These are phyloP conservation scores for Metopolophium dirhodum DNA, from an alignment of 1,140 invertebrate species.

Conservation along the genomic window DNA sequence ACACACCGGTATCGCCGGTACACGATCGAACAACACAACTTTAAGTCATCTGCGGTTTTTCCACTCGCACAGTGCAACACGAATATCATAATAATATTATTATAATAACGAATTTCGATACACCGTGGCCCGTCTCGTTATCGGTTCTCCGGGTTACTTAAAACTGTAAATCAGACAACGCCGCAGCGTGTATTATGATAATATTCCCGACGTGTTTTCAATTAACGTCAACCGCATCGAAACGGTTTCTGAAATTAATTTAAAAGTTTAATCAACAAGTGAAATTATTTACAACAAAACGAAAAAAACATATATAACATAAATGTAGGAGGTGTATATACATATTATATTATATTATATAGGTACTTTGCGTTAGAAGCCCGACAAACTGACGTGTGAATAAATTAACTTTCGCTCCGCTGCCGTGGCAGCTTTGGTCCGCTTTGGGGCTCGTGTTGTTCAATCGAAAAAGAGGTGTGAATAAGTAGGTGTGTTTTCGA, in stretches of 20 bases:
- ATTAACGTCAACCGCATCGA: background rate
- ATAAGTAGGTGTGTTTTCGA: background rate
- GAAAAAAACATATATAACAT: background rate
- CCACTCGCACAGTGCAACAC: background rate
- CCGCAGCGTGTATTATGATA: background rate
- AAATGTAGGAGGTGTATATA: too few species aligned
- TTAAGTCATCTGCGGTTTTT: background rate
- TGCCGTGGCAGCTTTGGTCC: background rate
- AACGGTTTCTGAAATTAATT: background rate
- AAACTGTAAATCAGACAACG: background rate
- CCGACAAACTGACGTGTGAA: background rate
- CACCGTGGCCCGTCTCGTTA: background rate
- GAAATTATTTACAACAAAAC: background rate
- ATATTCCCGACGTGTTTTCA: background rate
- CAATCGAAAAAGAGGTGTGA: background rate
- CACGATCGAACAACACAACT: background rate
- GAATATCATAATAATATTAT: background rate
- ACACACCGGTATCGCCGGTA: background rate
- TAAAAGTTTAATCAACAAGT: background rate
- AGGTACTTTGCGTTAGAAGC: background rate
- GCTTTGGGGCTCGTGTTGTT: background rate
- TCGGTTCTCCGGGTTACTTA: background rate
- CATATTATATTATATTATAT: too few species aligned
- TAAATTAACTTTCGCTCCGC: background rate
- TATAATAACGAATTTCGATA: background rate